Evolutionary conservation across 2,797 vertebrate species (phyloP), one percentile per base, ranked within the genome.

Genomic region (Xerus rutilus): DNA sequence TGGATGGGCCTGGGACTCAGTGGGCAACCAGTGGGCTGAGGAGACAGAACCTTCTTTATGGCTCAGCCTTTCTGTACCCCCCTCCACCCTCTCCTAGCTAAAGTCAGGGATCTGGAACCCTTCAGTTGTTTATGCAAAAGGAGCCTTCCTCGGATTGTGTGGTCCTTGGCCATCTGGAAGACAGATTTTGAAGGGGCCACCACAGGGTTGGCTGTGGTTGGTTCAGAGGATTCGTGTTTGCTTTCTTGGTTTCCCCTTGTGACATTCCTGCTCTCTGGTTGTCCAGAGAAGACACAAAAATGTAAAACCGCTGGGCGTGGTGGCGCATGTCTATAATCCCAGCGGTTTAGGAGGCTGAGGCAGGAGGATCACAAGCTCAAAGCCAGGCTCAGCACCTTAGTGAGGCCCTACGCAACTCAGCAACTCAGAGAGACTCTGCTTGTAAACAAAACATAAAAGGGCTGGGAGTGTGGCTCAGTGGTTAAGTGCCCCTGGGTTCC

Each of bases 151-250:
- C 3, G 6, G 45, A 21, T 43, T 43, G n/a, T 10, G 1, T 87
- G 79, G 90, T 39, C 70, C 65, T 84, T 45, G 30, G 79, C 49
- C 82, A 84, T 73, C 52, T 77, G 90, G 47, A 96, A 93, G 49
- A 65, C 86, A 89, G 15, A 39, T 90, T 85, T 89, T 69, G 49
- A 79, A 95, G 47, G 70, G 43, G 52, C 76, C 43, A 6, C 84
- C 18, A 70, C 15, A n/a, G 39, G 62, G 13, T 25, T 83, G 83
- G 49, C 79, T 49, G 6, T 54, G 43, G 18, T 87, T 57, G 43
- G 32, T 49, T 86, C 45, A 49, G 72, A 84, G 81, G 45, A 65
- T 64, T 92, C 39, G 17, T 39, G 72, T 76, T 74, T 20, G 52
- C 86, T 78, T 92, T 86, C 49, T 89, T 95, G 54, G 78, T 73